These are phyloP conservation scores for Centropus bengalensis DNA, from an alignment of 2,113 vertebrate species.

Conservation along the genomic window DNA sequence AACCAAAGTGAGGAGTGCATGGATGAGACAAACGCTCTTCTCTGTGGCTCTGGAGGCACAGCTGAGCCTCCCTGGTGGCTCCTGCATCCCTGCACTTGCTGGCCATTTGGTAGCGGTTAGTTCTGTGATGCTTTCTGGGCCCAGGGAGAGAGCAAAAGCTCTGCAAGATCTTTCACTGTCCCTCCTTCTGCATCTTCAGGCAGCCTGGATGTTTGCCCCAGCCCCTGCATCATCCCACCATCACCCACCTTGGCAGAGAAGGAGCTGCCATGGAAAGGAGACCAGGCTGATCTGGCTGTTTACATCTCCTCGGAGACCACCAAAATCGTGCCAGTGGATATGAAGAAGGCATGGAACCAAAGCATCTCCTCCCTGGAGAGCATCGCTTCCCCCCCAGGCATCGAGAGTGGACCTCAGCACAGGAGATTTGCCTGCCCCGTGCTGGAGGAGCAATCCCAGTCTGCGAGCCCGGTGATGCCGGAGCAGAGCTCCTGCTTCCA, in stretches of 20 bases:
- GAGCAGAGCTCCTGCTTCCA: constrained; percentile 77
- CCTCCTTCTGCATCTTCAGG: constrained; percentile 62
- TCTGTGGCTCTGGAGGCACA: not conserved
- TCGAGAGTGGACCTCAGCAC: constrained; percentile 71
- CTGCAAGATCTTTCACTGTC: not conserved
- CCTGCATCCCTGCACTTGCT: not conserved
- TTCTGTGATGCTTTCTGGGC: not conserved
- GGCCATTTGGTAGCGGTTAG: not conserved
- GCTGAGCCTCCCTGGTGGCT: not conserved
- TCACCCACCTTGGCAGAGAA: constrained; percentile 85
- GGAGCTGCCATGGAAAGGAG: constrained; percentile 90
- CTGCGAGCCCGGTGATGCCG: not conserved
- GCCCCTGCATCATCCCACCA: constrained; percentile 78
- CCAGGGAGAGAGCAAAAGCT: not conserved
- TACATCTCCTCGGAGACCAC: constrained; percentile 92
- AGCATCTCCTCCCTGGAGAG: constrained; percentile 96
- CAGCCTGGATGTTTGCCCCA: constrained; percentile 83
- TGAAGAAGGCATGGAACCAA: constrained; percentile 95
- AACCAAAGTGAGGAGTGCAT: not conserved
- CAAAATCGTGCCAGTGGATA: constrained; percentile 95
- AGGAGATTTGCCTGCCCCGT: constrained; percentile 70
- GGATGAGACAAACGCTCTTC: not conserved
- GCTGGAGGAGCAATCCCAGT: constrained; percentile 66
- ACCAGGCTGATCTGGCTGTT: constrained; percentile 84
- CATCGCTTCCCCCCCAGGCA: constrained; percentile 86